Base-by-base conservation (phyloP, 2,113 vertebrate genomes). In the Lepus americanus region DNA sequence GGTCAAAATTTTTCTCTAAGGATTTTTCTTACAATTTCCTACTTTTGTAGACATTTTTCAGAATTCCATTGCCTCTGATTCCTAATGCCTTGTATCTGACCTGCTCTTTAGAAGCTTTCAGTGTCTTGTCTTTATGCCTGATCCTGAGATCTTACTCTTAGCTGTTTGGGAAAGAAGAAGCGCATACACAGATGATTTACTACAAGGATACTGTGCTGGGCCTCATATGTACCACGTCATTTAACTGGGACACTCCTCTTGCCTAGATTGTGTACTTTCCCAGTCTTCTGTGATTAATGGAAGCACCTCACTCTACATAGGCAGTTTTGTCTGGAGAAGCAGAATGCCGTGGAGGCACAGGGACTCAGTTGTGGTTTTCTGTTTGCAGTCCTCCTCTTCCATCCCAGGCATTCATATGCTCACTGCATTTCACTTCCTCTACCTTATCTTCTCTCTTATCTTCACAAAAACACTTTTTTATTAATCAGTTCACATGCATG, bases 401-500 rank as follows among this genome's bases (percentile, higher is more conserved):
- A 12, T 82, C 70, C 10, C 66, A 81, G 27, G 81, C 7, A 55
- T 78, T 81, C 33, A 92, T 53, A 67, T 55, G 9, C 36, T 92
- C 53, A 36, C 63, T 72, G 0, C 51, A 70, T 95, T 87, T 86
- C 79, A 23, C 17, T 63, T 94, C 53, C 14, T 83, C 49, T 79
- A 27, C 29, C 51, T 90, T 95, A 53, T 94, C 87, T 93, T 92
- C 81, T 72, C 17, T 69, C 64, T 90, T 73, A 64, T 53, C 20
- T 84, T 67, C 33, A 81, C 51, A 74, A 76, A 93, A 44, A 78
- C 25, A 33, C 69, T 13, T 94, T 95, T 53, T 79, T 39, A 29
- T 95, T 97, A 95, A 97, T 93, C 53, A 87, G 78, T 81, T 77
- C 53, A 70, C 90, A 13, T 79, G 80, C 83, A 14, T 86, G 96